Evolutionary conservation across 2,113 vertebrate genomes (phyloP).

Genomic region (Platycercus adscitus): DNA sequence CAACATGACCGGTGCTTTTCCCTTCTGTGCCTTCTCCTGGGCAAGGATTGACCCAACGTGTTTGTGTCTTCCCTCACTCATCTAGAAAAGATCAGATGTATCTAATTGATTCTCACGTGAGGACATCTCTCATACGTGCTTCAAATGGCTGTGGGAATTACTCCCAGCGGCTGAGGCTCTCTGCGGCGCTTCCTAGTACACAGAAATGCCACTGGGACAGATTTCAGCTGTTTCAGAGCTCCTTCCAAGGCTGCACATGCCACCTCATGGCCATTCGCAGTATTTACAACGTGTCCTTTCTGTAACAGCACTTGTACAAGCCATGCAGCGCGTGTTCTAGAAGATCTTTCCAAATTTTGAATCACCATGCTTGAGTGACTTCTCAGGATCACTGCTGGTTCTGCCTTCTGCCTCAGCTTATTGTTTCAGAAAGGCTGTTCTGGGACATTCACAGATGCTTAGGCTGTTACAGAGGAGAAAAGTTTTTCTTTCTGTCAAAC

Average conservation of each 20-base stretch:
- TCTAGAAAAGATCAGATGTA: neutral
- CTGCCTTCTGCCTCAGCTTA: slow-evolving; percentile 34
- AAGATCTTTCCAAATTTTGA: neutral
- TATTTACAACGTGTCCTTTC: neutral
- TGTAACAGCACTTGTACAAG: neutral
- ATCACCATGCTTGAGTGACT: slow-evolving; percentile 76
- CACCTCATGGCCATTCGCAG: slow-evolving; percentile 11
- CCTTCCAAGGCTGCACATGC: neutral
- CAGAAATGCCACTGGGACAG: neutral
- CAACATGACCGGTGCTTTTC: neutral
- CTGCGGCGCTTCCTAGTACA: neutral
- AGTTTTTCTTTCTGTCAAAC: slow-evolving; percentile 63
- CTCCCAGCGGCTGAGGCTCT: neutral
- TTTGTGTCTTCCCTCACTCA: neutral
- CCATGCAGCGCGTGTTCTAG: neutral
- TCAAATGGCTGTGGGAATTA: neutral
- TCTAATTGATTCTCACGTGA: neutral
- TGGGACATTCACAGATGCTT: slow-evolving; percentile 75
- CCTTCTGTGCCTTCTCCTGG: neutral
- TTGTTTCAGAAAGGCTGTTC: slow-evolving; percentile 71
- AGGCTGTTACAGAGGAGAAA: slow-evolving; percentile 81
- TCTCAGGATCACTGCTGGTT: slow-evolving; percentile 40
- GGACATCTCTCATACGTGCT: neutral
- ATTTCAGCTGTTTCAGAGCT: neutral
- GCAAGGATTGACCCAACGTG: neutral